phyloP scores from a whole-genome alignment of 2,888 invertebrate genomes.

The Scaptodrosophila latifasciaeformis region DNA sequence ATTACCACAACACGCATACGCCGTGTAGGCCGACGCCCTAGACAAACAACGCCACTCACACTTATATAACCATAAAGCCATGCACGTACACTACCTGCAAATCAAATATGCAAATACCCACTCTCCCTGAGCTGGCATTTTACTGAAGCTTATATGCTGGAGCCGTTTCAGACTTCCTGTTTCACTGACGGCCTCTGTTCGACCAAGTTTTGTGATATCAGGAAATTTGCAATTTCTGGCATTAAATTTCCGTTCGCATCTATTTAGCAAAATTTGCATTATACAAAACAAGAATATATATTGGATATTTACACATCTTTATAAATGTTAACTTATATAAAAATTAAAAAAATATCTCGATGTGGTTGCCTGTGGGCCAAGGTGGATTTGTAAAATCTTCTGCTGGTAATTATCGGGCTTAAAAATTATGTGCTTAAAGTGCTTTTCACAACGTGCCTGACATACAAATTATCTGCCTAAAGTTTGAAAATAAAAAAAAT shows the following conservation, averaged over 20 bases:
- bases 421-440: constrained; percentile 41
- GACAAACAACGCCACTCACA: constrained; percentile 10
- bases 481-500: constrained; percentile 16
- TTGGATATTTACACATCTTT: neutral
- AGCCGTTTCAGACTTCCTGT: neutral
- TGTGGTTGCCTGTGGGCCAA: no score
- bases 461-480: constrained; percentile 19
- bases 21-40: constrained; percentile 1
- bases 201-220: constrained; percentile 52
- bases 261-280: constrained; percentile 26
- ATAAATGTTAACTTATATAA: neutral
- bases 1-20: constrained; percentile 23
- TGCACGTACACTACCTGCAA: no score
- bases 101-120: constrained; percentile 53
- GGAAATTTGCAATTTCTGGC: constrained; percentile 62
- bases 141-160: neutral
- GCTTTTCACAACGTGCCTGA: constrained; percentile 18
- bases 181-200: neutral
- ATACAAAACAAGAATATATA: no score
- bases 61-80: constrained; percentile 17
- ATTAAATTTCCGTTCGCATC: constrained; percentile 55
- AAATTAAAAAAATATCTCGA: no score
- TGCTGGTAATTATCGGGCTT: constrained; percentile 46
- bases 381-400: no score
- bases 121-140: neutral